Percentiles rank a stretch among this genome's conserved stretches.
These are phyloP conservation scores for Dicycla oo DNA, from an alignment of 2,888 invertebrate species.

Conservation along the genomic window DNA sequence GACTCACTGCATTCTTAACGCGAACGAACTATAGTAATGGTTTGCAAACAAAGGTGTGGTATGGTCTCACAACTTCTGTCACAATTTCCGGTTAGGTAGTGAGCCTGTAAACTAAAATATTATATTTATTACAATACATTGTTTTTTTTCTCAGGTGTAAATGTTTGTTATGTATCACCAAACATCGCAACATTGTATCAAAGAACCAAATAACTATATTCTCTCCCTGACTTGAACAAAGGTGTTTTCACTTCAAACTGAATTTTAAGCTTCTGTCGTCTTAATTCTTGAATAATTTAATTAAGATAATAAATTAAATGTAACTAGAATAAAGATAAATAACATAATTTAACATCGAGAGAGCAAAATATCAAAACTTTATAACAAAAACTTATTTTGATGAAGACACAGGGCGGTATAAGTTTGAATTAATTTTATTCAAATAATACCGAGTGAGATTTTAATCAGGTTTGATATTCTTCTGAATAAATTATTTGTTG, in stretches of 20 bases:
- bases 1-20: no score
- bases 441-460: conserved; percentile 21
- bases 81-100: neutral
- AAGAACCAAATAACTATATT: neutral
- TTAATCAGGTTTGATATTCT: neutral
- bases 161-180: neutral
- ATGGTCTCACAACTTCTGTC: neutral
- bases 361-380: conserved; percentile 42
- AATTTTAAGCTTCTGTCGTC: neutral
- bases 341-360: conserved; percentile 37
- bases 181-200: neutral
- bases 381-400: conserved; percentile 9
- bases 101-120: neutral
- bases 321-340: conserved; percentile 31
- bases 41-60: no score
- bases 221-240: no score
- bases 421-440: conserved; percentile 18
- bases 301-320: conserved; percentile 31
- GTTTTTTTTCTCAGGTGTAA: neutral
- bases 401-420: conserved; percentile 36
- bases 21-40: no score
- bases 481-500: neutral
- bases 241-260: neutral
- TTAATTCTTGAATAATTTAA: conserved; percentile 27
- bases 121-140: neutral